Conservation (phyloP, 2,113 vertebrate species). For the Urocolius indicus region DNA sequence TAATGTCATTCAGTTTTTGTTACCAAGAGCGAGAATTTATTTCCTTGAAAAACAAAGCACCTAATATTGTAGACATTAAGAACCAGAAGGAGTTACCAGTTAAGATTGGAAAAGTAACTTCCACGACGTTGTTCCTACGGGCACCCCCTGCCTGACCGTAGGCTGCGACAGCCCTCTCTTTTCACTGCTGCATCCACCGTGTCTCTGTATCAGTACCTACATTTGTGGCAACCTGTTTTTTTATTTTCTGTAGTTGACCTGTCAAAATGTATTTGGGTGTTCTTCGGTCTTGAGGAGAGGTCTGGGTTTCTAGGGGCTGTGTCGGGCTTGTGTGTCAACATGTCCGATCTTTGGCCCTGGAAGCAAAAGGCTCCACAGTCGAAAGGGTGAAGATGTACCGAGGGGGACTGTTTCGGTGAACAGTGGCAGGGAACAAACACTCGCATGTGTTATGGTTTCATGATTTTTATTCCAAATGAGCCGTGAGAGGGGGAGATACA, state of each 20-base stretch:
- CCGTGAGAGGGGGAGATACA: fast-evolving
- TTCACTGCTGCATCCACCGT: fast-evolving
- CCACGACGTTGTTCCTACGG: not conserved
- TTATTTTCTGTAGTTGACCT: not conserved
- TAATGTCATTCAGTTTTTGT: conserved; percentile 4
- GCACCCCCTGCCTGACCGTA: not conserved
- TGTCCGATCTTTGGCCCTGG: not conserved
- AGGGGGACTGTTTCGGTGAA: fast-evolving
- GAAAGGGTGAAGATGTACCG: fast-evolving
- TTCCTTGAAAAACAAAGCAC: conserved; percentile 20
- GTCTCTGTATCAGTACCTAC: fast-evolving
- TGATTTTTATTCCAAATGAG: not conserved
- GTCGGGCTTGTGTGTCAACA: not conserved
- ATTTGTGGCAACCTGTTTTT: not conserved
- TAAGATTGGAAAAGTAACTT: not conserved
- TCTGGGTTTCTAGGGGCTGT: not conserved
- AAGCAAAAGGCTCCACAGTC: not conserved
- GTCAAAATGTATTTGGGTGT: fast-evolving
- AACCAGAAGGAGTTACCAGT: not conserved
- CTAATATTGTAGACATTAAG: not conserved
- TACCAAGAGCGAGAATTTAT: conserved; percentile 23
- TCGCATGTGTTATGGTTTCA: fast-evolving
- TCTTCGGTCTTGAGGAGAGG: not conserved
- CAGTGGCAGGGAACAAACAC: fast-evolving
- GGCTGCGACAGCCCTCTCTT: not conserved